A percentile compares a stretch with the other conserved stretches of the same genome.
These are phyloP conservation scores for Achlya flavicornis DNA, from an alignment of 2,888 invertebrate species.

Conservation along the genomic window DNA sequence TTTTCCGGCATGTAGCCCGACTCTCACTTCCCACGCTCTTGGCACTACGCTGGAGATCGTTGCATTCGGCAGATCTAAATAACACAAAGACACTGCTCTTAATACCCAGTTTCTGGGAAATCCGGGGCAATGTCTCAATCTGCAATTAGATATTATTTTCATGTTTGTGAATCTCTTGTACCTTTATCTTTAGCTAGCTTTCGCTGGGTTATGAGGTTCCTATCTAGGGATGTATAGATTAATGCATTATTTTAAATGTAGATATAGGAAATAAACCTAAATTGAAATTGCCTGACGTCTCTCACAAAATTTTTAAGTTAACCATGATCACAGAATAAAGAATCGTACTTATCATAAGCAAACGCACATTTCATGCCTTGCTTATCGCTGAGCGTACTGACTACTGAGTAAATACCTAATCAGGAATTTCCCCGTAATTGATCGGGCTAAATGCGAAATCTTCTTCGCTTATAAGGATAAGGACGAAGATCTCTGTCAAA, in stretches of 20 bases:
- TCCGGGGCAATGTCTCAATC: slow-evolving; percentile 41
- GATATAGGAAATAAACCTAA: no score
- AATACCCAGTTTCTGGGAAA: slow-evolving; percentile 74
- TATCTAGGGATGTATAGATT: no score
- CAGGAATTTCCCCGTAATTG: slow-evolving; percentile 40
- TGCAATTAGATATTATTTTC: slow-evolving; percentile 35
- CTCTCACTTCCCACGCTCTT: slow-evolving; percentile 72
- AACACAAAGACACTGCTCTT: slow-evolving; percentile 73
- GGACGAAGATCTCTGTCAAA: slow-evolving; percentile 50
- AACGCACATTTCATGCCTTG: slow-evolving; percentile 30
- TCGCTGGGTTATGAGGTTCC: no score
- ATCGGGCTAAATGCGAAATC: slow-evolving; percentile 41
- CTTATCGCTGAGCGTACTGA: slow-evolving; percentile 31
- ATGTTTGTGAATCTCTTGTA: not conserved
- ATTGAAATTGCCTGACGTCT: no score
- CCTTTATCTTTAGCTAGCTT: not conserved
- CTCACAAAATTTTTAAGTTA: slow-evolving; percentile 23
- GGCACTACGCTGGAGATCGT: slow-evolving; percentile 68
- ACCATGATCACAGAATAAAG: slow-evolving; percentile 4
- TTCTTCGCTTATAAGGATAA: slow-evolving; percentile 46
- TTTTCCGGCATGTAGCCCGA: slow-evolving; percentile 50
- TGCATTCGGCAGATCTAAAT: slow-evolving; percentile 76
- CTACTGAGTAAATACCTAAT: slow-evolving; percentile 45
- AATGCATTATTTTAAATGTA: no score
- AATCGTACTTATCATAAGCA: no score